Conservation (phyloP, 2,888 invertebrate genomes). For the Brachyptera putata region DNA sequence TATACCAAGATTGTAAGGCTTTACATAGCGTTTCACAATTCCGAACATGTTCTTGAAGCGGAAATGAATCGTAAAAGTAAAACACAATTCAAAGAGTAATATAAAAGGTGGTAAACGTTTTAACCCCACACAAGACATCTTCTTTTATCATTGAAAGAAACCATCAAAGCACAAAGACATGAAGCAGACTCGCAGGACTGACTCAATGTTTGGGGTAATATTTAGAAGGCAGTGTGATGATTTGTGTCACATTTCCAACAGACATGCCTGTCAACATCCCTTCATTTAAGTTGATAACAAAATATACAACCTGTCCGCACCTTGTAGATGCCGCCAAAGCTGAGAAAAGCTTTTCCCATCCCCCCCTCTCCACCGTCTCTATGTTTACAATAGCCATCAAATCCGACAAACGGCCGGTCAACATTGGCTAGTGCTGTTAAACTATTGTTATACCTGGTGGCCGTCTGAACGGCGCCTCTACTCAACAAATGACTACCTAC, state of each 20-base stretch:
- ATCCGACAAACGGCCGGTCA: background rate
- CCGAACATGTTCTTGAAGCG: too few species aligned
- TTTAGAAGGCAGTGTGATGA: background rate
- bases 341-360: slow-evolving; percentile 11
- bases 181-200: too few species aligned
- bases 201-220: background rate
- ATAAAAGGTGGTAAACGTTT: too few species aligned
- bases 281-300: slow-evolving; percentile 4
- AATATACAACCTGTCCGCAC: slow-evolving; percentile 29
- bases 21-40: too few species aligned
- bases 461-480: slow-evolving; percentile 23
- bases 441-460: slow-evolving; percentile 7
- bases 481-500: slow-evolving; percentile 22
- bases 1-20: too few species aligned
- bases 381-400: slow-evolving; percentile 28
- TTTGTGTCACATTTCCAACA: slow-evolving; percentile 14
- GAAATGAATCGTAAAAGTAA: too few species aligned
- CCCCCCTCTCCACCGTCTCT: slow-evolving; percentile 25
- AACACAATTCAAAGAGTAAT: too few species aligned
- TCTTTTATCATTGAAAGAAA: too few species aligned
- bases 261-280: slow-evolving; percentile 25
- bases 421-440: background rate
- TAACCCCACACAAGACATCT: too few species aligned
- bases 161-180: too few species aligned
- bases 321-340: slow-evolving; percentile 25